Base-by-base conservation (phyloP, 2,113 vertebrate species). In the Anhinga rufa region DNA sequence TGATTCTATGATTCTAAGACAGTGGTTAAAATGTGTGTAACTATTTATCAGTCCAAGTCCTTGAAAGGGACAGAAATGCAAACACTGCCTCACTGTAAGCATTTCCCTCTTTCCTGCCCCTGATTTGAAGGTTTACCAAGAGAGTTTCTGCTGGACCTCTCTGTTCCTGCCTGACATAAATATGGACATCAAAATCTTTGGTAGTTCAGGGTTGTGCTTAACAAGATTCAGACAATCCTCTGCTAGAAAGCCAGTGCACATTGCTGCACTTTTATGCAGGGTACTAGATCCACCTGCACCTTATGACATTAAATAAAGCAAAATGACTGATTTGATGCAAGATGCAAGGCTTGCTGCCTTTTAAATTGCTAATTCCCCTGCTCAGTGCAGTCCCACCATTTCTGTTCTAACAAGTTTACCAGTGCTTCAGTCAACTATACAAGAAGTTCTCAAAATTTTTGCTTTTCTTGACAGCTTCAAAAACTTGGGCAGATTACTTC, bases 141-240 rank as follows among this genome's bases (percentile, higher is more conserved):
- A 24, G 8, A 34, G 9, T 17, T 92, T 44, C 26, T 77, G 60
- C 64, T 57, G 49, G 68, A n/a, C 29, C 31, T 76, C 19, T 42
- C 60, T 74, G 25, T 16, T 66, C 26, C 87, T 87, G 38, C 51
- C 65, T 12, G 40, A 13, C 22, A 26, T 32, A 18, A 36, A 28
- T 6, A 42, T 0, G 2, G 46, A 48, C 2, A 0, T 18, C 40
- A 34, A 72, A 78, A 44, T 6, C 16, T 19, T 15, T 12, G 12
- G 7, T 3, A 16, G 16, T 16, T 46, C 51, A 25, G 42, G 17
- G 20, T 9, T 78, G 21, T 20, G 6, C 29, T 78, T 62, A 36
- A 28, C 15, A 78, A 55, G 36, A 46, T 15, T 62, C 64, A 54
- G 25, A 9, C 11, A 34, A 65, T 31, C 4, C 15, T 54, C 32